These are phyloP conservation scores for Caradrina kadenii DNA, from an alignment of 2,888 invertebrate genomes.

Conservation along the genomic window DNA sequence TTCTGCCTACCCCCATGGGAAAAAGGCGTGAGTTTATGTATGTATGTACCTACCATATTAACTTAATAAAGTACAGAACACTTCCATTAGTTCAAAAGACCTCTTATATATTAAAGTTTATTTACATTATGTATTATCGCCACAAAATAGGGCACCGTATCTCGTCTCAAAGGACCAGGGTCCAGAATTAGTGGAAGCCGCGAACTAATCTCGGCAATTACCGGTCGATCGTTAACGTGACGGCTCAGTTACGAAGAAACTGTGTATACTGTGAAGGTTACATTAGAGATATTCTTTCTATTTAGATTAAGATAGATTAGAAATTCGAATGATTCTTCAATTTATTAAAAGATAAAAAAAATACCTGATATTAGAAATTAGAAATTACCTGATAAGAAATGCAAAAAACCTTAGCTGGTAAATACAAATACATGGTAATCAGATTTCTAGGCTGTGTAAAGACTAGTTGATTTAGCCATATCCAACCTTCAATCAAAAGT, in stretches of 20 bases:
- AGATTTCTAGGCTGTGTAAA: background rate
- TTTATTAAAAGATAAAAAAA: background rate
- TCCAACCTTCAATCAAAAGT: no score
- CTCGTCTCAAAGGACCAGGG: slow-evolving; percentile 17
- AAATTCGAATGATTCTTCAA: background rate
- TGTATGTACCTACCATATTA: background rate
- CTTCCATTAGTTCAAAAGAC: background rate
- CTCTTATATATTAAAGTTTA: slow-evolving; percentile 1
- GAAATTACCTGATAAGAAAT: no score
- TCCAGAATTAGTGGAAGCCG: slow-evolving; percentile 8
- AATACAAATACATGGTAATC: background rate
- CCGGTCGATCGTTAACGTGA: slow-evolving; percentile 18
- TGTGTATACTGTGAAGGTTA: slow-evolving; percentile 9
- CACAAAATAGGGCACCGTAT: slow-evolving; percentile 6
- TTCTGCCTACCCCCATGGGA: no score
- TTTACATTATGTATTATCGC: slow-evolving; percentile 1
- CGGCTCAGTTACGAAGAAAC: slow-evolving; percentile 3
- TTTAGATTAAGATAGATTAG: background rate
- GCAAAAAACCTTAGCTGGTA: no score
- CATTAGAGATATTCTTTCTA: background rate
- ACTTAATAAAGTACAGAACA: background rate
- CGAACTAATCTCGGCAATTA: slow-evolving; percentile 36
- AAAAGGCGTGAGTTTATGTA: no score
- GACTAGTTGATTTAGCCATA: no score
- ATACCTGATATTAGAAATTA: no score